These are phyloP conservation scores for Myrmecophaga tridactyla DNA, from an alignment of 2,113 vertebrate species.

Conservation along the genomic window DNA sequence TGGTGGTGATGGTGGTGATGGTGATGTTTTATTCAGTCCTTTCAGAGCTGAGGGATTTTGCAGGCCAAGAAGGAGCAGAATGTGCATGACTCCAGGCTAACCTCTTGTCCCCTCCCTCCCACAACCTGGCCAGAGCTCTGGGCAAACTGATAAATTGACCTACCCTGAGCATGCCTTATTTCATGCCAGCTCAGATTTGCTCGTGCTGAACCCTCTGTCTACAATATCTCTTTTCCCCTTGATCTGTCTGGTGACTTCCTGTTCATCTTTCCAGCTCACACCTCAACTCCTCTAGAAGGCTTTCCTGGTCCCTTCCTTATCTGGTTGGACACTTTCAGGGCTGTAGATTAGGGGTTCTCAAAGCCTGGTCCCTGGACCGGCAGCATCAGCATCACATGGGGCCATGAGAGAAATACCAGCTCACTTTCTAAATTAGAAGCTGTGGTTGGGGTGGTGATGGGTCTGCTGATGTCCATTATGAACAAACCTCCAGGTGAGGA, in stretches of 20 bases:
- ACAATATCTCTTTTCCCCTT: rapidly evolving
- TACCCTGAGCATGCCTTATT: too few relatives aligned
- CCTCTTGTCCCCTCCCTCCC: rapidly evolving
- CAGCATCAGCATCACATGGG: not conserved
- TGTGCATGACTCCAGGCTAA: not conserved
- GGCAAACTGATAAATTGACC: rapidly evolving
- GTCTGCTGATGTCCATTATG: rapidly evolving
- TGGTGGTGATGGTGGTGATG: too few relatives aligned
- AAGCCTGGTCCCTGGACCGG: not conserved
- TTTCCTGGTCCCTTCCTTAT: not conserved
- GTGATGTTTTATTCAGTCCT: too few relatives aligned
- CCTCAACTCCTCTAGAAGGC: not conserved
- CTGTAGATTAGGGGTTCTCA: not conserved
- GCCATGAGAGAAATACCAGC: not conserved
- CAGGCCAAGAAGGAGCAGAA: not conserved
- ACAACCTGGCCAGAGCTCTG: not conserved
- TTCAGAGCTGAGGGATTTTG: rapidly evolving
- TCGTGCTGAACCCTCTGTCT: rapidly evolving
- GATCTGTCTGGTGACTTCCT: too few relatives aligned
- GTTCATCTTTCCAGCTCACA: not conserved
- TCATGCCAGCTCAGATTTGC: rapidly evolving
- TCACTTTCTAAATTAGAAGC: not conserved
- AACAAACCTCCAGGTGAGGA: not conserved
- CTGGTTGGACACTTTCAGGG: not conserved
- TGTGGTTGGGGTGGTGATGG: rapidly evolving